These are phyloP conservation scores for Hydra vulgaris DNA, from an alignment of 30 jellyfish, hydroid and myxozoan genomes.

Conservation along the genomic window DNA sequence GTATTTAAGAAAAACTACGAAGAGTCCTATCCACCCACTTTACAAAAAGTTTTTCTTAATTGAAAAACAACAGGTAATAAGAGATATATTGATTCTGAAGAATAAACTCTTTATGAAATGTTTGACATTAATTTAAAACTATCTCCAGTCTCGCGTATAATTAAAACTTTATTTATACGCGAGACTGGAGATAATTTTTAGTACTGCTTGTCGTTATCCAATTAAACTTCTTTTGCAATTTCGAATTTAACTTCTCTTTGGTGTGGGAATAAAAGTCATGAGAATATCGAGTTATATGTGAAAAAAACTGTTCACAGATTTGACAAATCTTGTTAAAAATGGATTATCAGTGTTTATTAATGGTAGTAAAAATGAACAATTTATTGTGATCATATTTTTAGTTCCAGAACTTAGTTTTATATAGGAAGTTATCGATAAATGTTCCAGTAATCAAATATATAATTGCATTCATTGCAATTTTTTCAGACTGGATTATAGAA, in stretches of 20 bases:
- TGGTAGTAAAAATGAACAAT: not conserved
- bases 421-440: not conserved
- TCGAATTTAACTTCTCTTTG: not conserved
- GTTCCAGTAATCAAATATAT: not conserved
- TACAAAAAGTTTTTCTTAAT: not conserved
- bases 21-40: not conserved
- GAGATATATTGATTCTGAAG: not conserved
- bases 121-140: not conserved
- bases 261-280: not conserved
- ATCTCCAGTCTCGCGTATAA: no score
- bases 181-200: constrained; percentile 1
- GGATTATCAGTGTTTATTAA: not conserved
- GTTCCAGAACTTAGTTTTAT: not conserved
- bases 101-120: not conserved
- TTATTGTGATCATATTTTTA: not conserved
- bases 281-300: no score
- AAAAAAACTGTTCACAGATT: not conserved
- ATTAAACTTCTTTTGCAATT: not conserved
- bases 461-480: not conserved
- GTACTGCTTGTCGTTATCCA: not conserved
- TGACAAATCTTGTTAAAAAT: not conserved
- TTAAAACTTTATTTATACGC: not conserved
- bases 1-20: not conserved
- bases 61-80: no score
- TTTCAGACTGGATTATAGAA: not conserved